Percentiles rank a stretch among this genome's conserved stretches.
Evolutionary conservation across 1,140 invertebrate genomes (phyloP).

Genomic region (Drosophila auraria): DNA sequence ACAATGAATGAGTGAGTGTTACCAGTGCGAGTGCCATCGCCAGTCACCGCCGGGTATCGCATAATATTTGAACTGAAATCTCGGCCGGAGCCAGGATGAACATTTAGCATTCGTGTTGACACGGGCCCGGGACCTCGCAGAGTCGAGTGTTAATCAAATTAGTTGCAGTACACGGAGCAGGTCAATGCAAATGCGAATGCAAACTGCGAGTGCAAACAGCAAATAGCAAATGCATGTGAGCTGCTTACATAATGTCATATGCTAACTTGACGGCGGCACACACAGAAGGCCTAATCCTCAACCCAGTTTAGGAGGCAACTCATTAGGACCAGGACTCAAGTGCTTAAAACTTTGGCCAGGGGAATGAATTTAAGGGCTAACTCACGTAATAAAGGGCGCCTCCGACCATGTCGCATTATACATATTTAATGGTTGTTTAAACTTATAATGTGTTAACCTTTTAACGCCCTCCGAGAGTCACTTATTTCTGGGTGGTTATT

Average conservation of each 20-base stretch:
- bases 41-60: conserved; percentile 71
- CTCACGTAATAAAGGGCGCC: conserved; percentile 13
- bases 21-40: conserved; percentile 37
- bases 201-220: conserved; percentile 21
- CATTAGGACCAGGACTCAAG: conserved; percentile 34
- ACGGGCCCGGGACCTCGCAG: conserved; percentile 19
- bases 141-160: conserved; percentile 66
- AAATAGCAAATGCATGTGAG: conserved; percentile 71
- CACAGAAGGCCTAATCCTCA: conserved; percentile 1
- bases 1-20: conserved; percentile 62
- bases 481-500: conserved; percentile 46
- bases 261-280: background rate
- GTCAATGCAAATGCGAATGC: conserved; percentile 52
- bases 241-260: conserved; percentile 45
- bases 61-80: conserved; percentile 74
- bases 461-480: conserved; percentile 36
- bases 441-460: conserved; percentile 66
- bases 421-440: conserved; percentile 64
- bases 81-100: conserved; percentile 49
- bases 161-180: conserved; percentile 58
- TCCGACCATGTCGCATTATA: conserved; percentile 45
- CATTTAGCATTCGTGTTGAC: conserved; percentile 64
- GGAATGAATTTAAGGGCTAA: conserved; percentile 12
- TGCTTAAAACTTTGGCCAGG: conserved; percentile 21
- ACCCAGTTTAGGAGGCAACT: background rate